Conservation (phyloP, 2,797 vertebrate species). For the Parauchenoglanis punctatus region DNA sequence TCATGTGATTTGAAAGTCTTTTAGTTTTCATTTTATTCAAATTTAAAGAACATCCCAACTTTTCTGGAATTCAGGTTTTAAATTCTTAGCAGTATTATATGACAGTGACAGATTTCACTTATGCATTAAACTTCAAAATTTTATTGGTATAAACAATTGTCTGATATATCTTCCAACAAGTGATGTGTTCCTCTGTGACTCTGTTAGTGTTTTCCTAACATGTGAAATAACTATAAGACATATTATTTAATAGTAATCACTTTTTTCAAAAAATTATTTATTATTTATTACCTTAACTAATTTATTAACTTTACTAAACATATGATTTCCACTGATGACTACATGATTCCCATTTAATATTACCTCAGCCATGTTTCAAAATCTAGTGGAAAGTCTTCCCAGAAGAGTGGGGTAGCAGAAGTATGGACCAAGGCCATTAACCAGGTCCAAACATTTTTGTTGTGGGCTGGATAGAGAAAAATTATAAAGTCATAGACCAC, state of each 20-base stretch:
- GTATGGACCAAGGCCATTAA: background rate
- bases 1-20: too few relatives aligned
- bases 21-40: too few relatives aligned
- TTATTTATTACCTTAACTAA: too few relatives aligned
- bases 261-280: too few relatives aligned
- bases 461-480: background rate
- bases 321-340: too few relatives aligned
- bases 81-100: background rate
- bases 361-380: background rate
- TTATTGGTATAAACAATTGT: background rate
- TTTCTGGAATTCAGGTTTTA: background rate
- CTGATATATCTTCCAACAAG: background rate
- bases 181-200: conserved; percentile 14
- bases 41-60: too few relatives aligned
- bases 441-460: background rate
- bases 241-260: too few relatives aligned
- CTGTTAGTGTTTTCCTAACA: too few relatives aligned
- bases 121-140: background rate
- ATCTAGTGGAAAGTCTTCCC: background rate
- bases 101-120: background rate
- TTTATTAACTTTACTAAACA: too few relatives aligned
- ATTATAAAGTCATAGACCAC: background rate
- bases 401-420: background rate
- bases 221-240: background rate
- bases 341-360: background rate